A percentile compares a stretch with the other conserved stretches of the same genome.
These are phyloP conservation scores for Clupea harengus DNA, from an alignment of 2,113 vertebrate species.

Conservation along the genomic window DNA sequence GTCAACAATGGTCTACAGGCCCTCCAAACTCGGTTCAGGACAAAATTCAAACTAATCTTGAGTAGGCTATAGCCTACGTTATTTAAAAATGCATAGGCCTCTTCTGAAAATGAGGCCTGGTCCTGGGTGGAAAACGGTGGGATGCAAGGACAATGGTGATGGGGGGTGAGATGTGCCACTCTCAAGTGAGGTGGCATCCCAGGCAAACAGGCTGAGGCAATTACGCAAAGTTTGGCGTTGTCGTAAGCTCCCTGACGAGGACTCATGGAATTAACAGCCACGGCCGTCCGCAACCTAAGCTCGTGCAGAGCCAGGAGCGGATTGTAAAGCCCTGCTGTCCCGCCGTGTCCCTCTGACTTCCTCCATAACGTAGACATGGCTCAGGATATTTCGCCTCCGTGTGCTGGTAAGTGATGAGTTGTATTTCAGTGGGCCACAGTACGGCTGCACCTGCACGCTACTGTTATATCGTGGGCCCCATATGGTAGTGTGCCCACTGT, in stretches of 20 bases:
- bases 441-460: neutral
- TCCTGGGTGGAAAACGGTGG: neutral
- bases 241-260: slow-evolving; percentile 61
- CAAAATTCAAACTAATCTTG: slow-evolving; percentile 16
- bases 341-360: slow-evolving; percentile 30
- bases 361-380: slow-evolving; percentile 37
- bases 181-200: neutral
- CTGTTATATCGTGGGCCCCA: neutral
- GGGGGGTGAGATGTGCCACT: neutral
- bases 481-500: neutral
- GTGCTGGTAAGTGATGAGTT: slow-evolving; percentile 46
- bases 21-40: neutral
- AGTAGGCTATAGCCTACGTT: neutral
- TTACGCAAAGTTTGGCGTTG: slow-evolving; percentile 52
- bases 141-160: neutral
- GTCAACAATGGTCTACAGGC: neutral
- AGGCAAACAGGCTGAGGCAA: slow-evolving; percentile 55
- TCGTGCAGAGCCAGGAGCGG: slow-evolving; percentile 51
- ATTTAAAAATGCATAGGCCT: slow-evolving; percentile 2
- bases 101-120: neutral
- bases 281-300: slow-evolving; percentile 59
- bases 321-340: slow-evolving; percentile 44
- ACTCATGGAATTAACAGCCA: slow-evolving; percentile 67
- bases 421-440: neutral
- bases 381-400: slow-evolving; percentile 32